Evolutionary conservation across 2,888 invertebrate species (phyloP).

Genomic region (Odontomyia ornata): DNA sequence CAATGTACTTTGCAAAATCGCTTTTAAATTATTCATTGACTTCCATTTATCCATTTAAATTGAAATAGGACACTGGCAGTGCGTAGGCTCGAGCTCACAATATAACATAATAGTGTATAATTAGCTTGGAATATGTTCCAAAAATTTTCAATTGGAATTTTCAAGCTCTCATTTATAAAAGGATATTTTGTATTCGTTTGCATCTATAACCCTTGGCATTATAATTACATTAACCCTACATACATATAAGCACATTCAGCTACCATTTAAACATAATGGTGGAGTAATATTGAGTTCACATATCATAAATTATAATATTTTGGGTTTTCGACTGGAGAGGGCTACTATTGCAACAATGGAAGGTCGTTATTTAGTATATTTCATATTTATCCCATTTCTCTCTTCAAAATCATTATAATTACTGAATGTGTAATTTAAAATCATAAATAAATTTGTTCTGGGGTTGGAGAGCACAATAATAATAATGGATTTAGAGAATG

Average conservation of each 20-base stretch:
- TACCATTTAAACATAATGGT: neutral
- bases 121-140: neutral
- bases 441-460: slow-evolving; percentile 17
- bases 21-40: slow-evolving; percentile 2
- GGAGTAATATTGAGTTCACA: neutral
- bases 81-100: neutral
- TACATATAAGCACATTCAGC: neutral
- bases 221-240: neutral
- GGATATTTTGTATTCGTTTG: neutral
- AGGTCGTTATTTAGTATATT: slow-evolving; percentile 33
- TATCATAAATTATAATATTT: neutral
- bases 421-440: slow-evolving; percentile 22
- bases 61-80: neutral
- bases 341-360: neutral
- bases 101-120: neutral
- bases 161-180: too few relatives aligned
- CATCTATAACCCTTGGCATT: neutral
- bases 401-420: neutral
- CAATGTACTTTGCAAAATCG: neutral
- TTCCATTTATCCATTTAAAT: neutral
- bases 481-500: neutral
- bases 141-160: neutral
- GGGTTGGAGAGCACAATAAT: slow-evolving; percentile 2
- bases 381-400: neutral
- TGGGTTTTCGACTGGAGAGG: neutral